A percentile compares a stretch with the other conserved stretches of the same genome.
Evolutionary conservation across 2,113 vertebrate species (phyloP).

Genomic region (Trematomus loennbergii): DNA sequence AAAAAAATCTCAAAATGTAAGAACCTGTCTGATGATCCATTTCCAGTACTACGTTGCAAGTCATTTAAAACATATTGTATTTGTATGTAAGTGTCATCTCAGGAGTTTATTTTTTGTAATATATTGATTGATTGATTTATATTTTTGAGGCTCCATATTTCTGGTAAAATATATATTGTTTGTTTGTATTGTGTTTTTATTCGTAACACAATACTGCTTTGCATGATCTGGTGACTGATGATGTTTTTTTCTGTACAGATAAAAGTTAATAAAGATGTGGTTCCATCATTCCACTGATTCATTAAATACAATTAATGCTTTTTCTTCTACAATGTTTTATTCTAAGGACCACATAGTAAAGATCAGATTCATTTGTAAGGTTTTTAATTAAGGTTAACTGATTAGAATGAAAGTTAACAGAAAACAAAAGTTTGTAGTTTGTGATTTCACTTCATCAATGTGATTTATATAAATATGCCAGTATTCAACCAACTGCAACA

Average conservation of each 20-base stretch:
- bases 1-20: constrained; percentile 36
- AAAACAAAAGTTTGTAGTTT: too few relatives aligned
- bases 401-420: too few relatives aligned
- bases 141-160: constrained; percentile 78
- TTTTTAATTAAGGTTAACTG: too few relatives aligned
- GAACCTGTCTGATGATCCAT: constrained; percentile 65
- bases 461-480: not conserved
- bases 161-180: constrained; percentile 76
- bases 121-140: constrained; percentile 77
- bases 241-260: constrained; percentile 82
- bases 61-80: constrained; percentile 76
- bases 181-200: constrained; percentile 82
- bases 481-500: not conserved
- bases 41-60: constrained; percentile 67
- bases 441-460: too few relatives aligned
- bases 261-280: constrained; percentile 85
- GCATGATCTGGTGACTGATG: constrained; percentile 84
- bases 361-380: too few relatives aligned
- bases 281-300: constrained; percentile 77
- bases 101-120: constrained; percentile 83
- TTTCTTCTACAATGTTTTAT: constrained; percentile 5
- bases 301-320: constrained; percentile 40
- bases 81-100: constrained; percentile 77
- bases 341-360: too few relatives aligned
- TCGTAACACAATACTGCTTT: constrained; percentile 84